Evolutionary conservation across 1,140 invertebrate species (phyloP).

Genomic region (Musca vetustissima): DNA sequence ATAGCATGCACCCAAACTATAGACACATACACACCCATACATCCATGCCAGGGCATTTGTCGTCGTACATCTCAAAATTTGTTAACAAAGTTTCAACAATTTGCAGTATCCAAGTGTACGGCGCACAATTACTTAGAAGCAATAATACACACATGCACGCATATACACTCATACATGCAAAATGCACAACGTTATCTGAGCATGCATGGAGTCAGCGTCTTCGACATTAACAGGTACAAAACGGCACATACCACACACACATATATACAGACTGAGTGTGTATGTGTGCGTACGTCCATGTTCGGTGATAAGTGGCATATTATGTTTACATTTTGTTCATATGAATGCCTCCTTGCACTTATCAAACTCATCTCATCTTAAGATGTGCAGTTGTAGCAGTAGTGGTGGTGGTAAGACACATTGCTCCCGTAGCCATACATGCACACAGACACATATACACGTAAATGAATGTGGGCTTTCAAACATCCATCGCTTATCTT

Average conservation of each 20-base stretch:
- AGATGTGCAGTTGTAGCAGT: too few relatives aligned
- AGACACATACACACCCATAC: neutral
- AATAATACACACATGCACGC: neutral
- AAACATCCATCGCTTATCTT: too few relatives aligned
- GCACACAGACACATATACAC: too few relatives aligned
- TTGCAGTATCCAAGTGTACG: neutral
- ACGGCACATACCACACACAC: too few relatives aligned
- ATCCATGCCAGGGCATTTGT: too few relatives aligned
- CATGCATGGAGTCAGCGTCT: neutral
- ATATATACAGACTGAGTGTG: too few relatives aligned
- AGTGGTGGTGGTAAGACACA: too few relatives aligned
- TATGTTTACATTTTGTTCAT: slow-evolving; percentile 7
- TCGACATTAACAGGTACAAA: too few relatives aligned
- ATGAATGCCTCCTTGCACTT: neutral
- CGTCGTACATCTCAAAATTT: neutral
- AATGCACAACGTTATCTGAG: neutral
- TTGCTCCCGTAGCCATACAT: too few relatives aligned
- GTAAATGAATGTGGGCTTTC: too few relatives aligned
- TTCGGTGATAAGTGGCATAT: slow-evolving; percentile 16
- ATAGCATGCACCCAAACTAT: too few relatives aligned
- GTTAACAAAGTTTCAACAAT: slow-evolving; percentile 4
- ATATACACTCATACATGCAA: neutral
- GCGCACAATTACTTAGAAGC: neutral
- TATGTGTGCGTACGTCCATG: neutral
- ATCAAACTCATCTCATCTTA: neutral